These are phyloP conservation scores for Luscinia luscinia DNA, from an alignment of 2,797 vertebrate genomes.

Conservation along the genomic window DNA sequence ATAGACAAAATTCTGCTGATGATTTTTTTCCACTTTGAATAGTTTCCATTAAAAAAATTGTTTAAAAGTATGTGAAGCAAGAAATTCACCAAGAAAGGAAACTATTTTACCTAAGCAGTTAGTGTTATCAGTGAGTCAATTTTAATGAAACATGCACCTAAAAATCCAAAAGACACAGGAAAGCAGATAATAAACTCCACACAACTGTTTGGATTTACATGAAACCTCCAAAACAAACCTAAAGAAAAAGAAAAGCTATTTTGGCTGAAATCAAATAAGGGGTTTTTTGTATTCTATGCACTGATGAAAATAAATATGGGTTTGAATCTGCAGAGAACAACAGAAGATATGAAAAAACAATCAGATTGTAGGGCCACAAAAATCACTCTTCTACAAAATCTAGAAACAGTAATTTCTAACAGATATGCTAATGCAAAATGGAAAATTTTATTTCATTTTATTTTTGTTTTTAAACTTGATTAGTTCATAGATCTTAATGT, in stretches of 20 bases:
- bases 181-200: neutral
- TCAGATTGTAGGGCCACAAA: neutral
- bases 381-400: neutral
- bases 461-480: neutral
- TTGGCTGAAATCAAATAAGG: neutral
- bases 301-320: neutral
- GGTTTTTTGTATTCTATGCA: neutral
- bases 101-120: neutral
- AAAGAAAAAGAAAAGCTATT: neutral
- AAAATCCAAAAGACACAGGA: neutral
- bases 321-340: neutral
- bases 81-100: neutral
- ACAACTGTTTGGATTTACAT: neutral
- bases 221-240: neutral
- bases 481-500: neutral
- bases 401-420: neutral
- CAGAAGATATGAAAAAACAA: neutral
- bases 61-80: neutral
- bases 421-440: neutral
- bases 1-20: neutral
- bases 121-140: neutral
- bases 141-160: neutral
- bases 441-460: too few species aligned
- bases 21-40: neutral
- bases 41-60: neutral